Conservation (phyloP, 2,888 invertebrate genomes). For the Salticus scenicus region DNA sequence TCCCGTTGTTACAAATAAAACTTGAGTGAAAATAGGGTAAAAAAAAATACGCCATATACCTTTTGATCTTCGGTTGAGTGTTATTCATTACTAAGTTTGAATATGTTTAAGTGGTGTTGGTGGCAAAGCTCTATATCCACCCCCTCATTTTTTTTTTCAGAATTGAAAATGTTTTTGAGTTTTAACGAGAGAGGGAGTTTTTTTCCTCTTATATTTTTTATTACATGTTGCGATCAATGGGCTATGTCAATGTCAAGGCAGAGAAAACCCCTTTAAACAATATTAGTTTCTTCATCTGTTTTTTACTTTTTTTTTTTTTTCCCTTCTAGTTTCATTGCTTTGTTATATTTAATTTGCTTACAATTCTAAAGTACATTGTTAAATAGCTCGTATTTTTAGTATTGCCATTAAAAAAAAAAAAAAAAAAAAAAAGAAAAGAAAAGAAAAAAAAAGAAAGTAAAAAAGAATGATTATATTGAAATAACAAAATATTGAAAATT, state of each 20-base stretch:
- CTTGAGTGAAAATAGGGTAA: neutral
- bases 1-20: slow-evolving; percentile 11
- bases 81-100: slow-evolving; percentile 41
- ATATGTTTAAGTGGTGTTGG: slow-evolving; percentile 24
- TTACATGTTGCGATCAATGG: neutral
- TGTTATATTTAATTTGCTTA: neutral
- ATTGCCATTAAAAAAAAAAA: neutral
- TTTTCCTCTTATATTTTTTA: neutral
- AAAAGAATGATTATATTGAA: too few species aligned
- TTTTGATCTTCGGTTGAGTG: slow-evolving; percentile 32
- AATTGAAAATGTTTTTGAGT: neutral
- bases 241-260: neutral
- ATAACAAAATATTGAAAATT: too few species aligned
- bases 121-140: neutral
- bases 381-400: neutral
- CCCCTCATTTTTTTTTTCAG: neutral
- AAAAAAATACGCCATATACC: neutral
- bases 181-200: slow-evolving; percentile 6
- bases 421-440: too few species aligned
- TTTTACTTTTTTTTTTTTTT: neutral
- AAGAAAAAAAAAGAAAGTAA: too few species aligned
- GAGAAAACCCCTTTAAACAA: too few species aligned
- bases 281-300: neutral
- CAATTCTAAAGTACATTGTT: neutral
- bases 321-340: neutral